phyloP scores from a whole-genome alignment of 64 coral and sea anemone species.

The Porites lutea region DNA sequence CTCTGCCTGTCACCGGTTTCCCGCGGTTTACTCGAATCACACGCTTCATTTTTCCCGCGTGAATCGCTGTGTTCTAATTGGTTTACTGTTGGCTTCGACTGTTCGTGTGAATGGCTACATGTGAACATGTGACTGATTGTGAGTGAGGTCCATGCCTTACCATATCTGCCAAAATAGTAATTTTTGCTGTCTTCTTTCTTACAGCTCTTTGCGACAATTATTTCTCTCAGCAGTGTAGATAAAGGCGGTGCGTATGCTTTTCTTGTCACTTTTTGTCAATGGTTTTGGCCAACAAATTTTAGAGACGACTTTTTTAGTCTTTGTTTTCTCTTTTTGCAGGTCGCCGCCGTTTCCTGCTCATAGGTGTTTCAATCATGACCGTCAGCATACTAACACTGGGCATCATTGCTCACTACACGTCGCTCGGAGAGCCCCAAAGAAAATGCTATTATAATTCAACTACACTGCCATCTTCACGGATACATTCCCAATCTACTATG shows the following conservation, averaged over 20 bases:
- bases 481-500: not conserved
- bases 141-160: not conserved
- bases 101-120: too few species aligned
- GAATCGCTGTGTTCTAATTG: too few species aligned
- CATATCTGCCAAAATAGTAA: not conserved
- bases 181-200: not conserved
- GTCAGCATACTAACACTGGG: constrained; percentile 73
- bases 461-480: not conserved
- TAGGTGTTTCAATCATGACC: constrained; percentile 82
- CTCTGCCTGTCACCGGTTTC: too few species aligned
- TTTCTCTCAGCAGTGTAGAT: constrained; percentile 83
- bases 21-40: too few species aligned
- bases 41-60: too few species aligned
- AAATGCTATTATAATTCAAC: constrained; percentile 47
- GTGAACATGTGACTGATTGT: not conserved
- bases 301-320: not conserved
- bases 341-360: constrained; percentile 88
- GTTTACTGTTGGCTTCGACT: too few species aligned
- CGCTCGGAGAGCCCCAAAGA: constrained; percentile 50
- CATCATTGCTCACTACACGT: constrained; percentile 51
- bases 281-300: not conserved
- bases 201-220: constrained; percentile 87
- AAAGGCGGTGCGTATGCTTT: constrained; percentile 74
- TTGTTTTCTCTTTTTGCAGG: constrained; percentile 45
- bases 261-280: not conserved